A percentile compares a stretch with the other conserved stretches of the same genome.
These are phyloP conservation scores for Argyrosomus regius DNA, from an alignment of 2,797 vertebrate species.

Conservation along the genomic window DNA sequence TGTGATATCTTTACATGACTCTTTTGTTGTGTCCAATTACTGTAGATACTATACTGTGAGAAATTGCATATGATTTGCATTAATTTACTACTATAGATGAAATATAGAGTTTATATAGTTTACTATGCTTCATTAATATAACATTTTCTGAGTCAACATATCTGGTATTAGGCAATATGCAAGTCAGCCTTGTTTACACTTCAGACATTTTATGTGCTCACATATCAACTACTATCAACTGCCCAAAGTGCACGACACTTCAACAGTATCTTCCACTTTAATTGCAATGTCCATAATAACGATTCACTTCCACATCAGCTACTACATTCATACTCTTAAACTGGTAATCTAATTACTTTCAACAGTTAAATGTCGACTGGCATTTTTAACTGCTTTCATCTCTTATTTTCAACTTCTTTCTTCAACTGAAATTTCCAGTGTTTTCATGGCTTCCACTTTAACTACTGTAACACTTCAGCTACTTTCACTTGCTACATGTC, in stretches of 20 bases:
- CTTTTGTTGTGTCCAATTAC: conserved; percentile 1
- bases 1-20: neutral
- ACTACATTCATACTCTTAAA: too few species aligned
- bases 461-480: neutral
- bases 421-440: neutral
- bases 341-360: neutral
- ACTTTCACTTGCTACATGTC: neutral
- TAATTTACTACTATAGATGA: neutral
- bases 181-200: neutral
- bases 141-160: neutral
- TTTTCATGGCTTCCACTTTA: neutral
- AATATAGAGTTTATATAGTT: neutral
- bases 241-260: neutral
- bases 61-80: conserved; percentile 9
- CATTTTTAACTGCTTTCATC: neutral
- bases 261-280: neutral
- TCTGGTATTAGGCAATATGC: neutral
- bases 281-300: too few species aligned
- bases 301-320: too few species aligned
- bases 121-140: neutral
- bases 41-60: neutral
- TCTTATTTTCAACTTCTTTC: neutral
- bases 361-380: neutral
- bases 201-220: neutral
- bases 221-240: neutral